Evolutionary conservation across 2,888 invertebrate species (phyloP).

Genomic region (Dryomyza anilis): DNA sequence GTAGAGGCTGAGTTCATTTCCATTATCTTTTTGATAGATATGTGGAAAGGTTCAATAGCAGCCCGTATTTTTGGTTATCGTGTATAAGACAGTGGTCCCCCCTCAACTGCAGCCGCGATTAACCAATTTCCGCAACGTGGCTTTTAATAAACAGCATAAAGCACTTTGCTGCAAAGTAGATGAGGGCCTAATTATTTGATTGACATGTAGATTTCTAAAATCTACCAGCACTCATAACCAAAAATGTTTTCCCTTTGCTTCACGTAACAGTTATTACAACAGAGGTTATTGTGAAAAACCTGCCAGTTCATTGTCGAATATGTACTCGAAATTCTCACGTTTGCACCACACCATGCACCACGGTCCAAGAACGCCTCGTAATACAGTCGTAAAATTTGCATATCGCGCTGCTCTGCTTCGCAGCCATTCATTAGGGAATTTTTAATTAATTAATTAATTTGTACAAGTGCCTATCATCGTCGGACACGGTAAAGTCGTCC

Average conservation of each 20-base stretch:
- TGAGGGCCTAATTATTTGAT: neutral
- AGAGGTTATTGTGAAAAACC: neutral
- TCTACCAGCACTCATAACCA: neutral
- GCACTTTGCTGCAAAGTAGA: neutral
- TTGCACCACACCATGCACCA: neutral
- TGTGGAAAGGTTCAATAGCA: neutral
- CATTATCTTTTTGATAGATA: constrained; percentile 1
- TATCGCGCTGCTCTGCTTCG: neutral
- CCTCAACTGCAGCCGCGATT: neutral
- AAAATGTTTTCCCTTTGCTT: neutral
- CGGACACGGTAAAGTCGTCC: neutral
- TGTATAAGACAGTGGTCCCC: no score
- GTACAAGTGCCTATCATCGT: constrained; percentile 18
- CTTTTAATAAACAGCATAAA: neutral
- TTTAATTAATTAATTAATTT: constrained; percentile 21
- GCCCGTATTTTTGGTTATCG: no score
- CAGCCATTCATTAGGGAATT: constrained; percentile 12
- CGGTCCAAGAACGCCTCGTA: neutral
- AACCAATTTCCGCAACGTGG: neutral
- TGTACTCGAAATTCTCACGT: neutral
- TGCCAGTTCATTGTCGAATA: neutral
- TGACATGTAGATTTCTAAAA: constrained; percentile 1
- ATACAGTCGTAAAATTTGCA: constrained; percentile 16
- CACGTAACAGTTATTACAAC: no score
- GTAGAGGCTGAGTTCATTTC: constrained; percentile 3